phyloP scores from a whole-genome alignment of 2,888 invertebrate species.

The Eilema griseolum region DNA sequence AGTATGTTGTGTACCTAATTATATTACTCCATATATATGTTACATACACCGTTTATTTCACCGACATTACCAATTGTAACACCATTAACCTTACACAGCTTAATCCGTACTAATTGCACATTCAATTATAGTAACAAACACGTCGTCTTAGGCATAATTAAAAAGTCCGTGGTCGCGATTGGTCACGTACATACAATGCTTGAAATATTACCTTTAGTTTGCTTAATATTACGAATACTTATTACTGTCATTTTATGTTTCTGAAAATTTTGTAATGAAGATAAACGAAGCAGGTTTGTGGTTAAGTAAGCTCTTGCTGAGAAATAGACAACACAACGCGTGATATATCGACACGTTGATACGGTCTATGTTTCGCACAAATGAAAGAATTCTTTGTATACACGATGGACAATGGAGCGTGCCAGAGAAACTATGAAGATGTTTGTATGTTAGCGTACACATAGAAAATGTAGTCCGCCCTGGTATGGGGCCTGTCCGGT shows the following conservation, averaged over 20 bases:
- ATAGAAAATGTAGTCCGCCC: slow-evolving; percentile 9
- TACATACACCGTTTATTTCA: not conserved
- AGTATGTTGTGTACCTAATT: not conserved
- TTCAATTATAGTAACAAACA: slow-evolving; percentile 59
- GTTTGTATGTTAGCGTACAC: slow-evolving; percentile 27
- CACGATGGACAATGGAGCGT: slow-evolving; percentile 79
- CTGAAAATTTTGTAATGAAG: slow-evolving; percentile 40
- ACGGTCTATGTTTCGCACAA: slow-evolving; percentile 70
- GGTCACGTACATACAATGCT: slow-evolving; percentile 55
- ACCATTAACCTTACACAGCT: slow-evolving; percentile 19
- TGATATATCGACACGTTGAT: slow-evolving; percentile 63
- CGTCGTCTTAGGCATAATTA: slow-evolving; percentile 56
- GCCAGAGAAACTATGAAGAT: slow-evolving; percentile 51
- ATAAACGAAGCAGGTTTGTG: slow-evolving; percentile 39
- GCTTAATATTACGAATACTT: slow-evolving; percentile 41
- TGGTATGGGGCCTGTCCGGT: slow-evolving; percentile 1
- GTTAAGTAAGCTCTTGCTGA: slow-evolving; percentile 40
- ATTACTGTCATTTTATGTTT: slow-evolving; percentile 38
- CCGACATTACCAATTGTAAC: slow-evolving; percentile 5
- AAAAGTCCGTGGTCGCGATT: slow-evolving; percentile 57
- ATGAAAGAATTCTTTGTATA: slow-evolving; percentile 73
- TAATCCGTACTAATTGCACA: slow-evolving; percentile 42
- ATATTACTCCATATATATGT: not conserved
- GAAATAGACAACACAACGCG: slow-evolving; percentile 61
- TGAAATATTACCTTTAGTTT: slow-evolving; percentile 39